Percentiles rank a stretch among this genome's conserved stretches.
Evolutionary conservation across 1,140 invertebrate species (phyloP).

Genomic region (Tetramorium parvispinum): DNA sequence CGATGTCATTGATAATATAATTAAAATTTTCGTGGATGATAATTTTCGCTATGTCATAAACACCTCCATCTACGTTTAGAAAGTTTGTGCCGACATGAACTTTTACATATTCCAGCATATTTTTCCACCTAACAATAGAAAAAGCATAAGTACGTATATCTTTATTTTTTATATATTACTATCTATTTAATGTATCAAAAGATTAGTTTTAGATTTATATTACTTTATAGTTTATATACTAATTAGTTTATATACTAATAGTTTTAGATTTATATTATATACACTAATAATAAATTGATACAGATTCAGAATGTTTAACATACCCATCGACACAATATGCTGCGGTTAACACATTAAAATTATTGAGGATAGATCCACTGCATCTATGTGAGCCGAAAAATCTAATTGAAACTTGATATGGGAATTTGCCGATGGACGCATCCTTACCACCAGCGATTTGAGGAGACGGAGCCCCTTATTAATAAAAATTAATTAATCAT

Average conservation of each 20-base stretch:
- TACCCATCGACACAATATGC: conserved; percentile 5
- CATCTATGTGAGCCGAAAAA: neutral
- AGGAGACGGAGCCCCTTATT: conserved; percentile 6
- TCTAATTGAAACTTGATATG: conserved; percentile 37
- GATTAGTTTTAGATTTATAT: neutral
- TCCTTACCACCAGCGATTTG: conserved; percentile 10
- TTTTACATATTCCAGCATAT: neutral
- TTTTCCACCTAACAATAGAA: neutral
- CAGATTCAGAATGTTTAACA: neutral
- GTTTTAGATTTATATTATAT: neutral
- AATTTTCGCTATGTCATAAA: conserved; percentile 66
- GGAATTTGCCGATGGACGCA: conserved; percentile 23
- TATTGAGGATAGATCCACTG: conserved; percentile 7
- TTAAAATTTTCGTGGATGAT: conserved; percentile 75
- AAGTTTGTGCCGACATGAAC: conserved; percentile 50
- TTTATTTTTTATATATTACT: neutral
- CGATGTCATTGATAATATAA: conserved; percentile 81
- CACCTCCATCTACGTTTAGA: neutral
- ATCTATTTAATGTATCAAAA: neutral
- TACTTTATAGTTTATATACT: no score
- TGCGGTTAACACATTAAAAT: neutral
- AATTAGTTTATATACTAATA: no score
- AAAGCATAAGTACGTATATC: no score
- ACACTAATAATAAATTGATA: neutral
- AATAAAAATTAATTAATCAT: neutral